Evolutionary conservation across 2,797 vertebrate genomes (phyloP).

Genomic region (Acropternis orthonyx): DNA sequence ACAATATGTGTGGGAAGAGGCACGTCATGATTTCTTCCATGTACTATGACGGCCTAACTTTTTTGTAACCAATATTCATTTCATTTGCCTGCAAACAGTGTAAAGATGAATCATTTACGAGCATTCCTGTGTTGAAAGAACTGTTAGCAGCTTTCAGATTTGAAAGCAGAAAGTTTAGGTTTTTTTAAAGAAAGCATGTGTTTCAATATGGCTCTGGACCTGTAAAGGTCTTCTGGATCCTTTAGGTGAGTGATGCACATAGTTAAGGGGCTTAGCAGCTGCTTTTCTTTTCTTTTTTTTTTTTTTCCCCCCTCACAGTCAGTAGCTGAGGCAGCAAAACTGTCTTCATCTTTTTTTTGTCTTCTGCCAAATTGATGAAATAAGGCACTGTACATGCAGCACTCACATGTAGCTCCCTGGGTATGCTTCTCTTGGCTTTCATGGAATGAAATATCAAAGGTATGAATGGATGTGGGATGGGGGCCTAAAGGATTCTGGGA

Average conservation of each 20-base stretch:
- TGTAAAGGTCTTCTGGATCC: background rate
- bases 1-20: background rate
- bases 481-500: background rate
- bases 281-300: background rate
- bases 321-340: background rate
- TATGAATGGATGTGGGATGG: background rate
- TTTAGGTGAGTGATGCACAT: background rate
- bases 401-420: background rate
- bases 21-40: background rate
- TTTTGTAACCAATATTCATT: background rate
- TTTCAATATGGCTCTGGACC: background rate
- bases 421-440: background rate
- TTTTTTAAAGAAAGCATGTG: background rate
- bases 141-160: background rate
- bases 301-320: background rate
- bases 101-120: background rate
- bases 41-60: background rate
- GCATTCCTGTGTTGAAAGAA: background rate
- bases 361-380: background rate
- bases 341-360: background rate
- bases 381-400: background rate
- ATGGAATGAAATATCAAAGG: background rate
- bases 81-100: background rate
- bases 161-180: background rate
- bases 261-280: background rate